Conservation (phyloP, 37 sponge, comb jelly and placozoan species). For the Diacarnus erythraeanus region DNA sequence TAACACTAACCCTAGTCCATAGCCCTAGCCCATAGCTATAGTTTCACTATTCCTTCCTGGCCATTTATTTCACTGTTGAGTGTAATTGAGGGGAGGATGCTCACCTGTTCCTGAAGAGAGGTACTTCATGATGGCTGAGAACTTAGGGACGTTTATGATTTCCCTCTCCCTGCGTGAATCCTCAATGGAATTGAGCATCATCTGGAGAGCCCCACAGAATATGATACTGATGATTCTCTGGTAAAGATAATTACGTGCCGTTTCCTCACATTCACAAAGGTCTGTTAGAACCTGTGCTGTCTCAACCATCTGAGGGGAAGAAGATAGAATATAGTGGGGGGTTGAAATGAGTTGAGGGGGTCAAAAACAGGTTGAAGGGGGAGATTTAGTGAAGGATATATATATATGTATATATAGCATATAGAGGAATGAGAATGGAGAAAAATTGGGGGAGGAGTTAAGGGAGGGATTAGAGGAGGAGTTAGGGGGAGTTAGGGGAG, state of each 20-base stretch:
- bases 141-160: conserved; percentile 24
- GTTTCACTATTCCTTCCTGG: no score
- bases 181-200: conserved; percentile 35
- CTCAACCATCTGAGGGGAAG: conserved; percentile 12
- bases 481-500: background rate
- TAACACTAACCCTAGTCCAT: no score
- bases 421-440: no score
- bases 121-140: conserved; percentile 43
- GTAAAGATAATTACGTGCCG: background rate
- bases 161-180: conserved; percentile 24
- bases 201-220: conserved; percentile 40
- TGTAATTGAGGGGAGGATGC: background rate
- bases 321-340: background rate
- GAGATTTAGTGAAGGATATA: no score
- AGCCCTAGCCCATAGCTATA: no score
- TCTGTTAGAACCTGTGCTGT: background rate
- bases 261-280: conserved; percentile 8
- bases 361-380: no score
- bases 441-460: no score
- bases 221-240: conserved; percentile 36
- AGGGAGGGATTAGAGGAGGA: background rate
- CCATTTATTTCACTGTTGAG: no score
- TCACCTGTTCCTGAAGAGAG: conserved; percentile 47
- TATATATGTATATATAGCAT: no score
- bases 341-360: no score